Conservation (phyloP, 2,113 vertebrate genomes). For the Centropus unirufus region DNA sequence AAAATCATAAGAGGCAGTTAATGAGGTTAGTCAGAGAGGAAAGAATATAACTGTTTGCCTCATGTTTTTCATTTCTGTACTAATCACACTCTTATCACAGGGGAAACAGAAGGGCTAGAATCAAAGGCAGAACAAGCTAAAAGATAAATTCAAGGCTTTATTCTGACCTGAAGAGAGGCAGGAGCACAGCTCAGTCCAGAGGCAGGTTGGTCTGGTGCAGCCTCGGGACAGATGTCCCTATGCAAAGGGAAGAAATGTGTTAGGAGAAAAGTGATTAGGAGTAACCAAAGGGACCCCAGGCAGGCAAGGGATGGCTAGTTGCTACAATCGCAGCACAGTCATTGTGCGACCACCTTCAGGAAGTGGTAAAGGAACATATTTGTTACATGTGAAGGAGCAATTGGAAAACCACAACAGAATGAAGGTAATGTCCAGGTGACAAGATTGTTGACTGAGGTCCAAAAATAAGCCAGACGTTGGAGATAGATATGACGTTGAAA, state of each 20-base stretch:
- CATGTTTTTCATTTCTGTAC: background rate
- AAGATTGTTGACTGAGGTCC: background rate
- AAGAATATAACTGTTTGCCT: background rate
- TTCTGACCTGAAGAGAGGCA: background rate
- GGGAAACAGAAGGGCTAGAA: background rate
- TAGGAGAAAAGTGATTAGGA: accelerated
- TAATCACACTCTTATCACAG: background rate
- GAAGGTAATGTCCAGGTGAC: background rate
- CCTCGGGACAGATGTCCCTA: background rate
- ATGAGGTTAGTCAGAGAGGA: background rate
- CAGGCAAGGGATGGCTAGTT: background rate
- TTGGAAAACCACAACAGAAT: background rate
- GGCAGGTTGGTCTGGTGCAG: background rate
- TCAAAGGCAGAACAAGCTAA: background rate
- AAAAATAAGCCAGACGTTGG: background rate
- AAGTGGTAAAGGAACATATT: background rate
- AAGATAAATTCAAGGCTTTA: background rate
- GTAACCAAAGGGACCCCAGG: background rate
- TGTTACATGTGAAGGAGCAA: accelerated
- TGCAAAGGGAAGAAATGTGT: background rate
- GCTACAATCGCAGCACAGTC: background rate
- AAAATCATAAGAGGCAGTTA: background rate
- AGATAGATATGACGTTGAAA: background rate
- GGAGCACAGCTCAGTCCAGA: background rate
- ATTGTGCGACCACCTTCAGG: background rate